Evolutionary conservation across 2,888 invertebrate genomes (phyloP), one percentile per base, ranked within the genome.

Genomic region (Parelbella ahira): DNA sequence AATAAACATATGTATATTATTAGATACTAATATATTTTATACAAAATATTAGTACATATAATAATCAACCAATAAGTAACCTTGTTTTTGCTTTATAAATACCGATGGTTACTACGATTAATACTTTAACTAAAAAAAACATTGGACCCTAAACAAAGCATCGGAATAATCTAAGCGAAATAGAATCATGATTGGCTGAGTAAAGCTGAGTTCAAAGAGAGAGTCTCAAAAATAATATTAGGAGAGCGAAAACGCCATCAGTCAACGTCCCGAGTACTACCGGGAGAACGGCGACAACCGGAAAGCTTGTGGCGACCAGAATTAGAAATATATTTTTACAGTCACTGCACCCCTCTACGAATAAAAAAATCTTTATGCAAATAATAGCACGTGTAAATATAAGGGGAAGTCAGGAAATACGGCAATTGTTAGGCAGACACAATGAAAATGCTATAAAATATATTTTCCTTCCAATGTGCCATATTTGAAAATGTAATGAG

Each of bases 251-350:
- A 70, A 70, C 64, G 68, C 66, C 68, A 84, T 87, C 68, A 68
- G 68, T 86, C 84, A 86, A 80, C 58, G 83, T 81, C 80, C 51
- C 51, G 49, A 42, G 49, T 58, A 60, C 67, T 61, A 64, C 67
- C 64, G 62, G 63, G 60, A 32, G 39, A 25, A 33, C 28, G 28
- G 54, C 57, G 52, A 59, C 65, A 20, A 77, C 78, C 76, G 84
- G 83, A 82, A 82, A 78, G 71, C 71, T 64, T 47, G 63, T 65
- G 60, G 56, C 58, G 69, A 63, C 83, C 82, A 68, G 76, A 86
- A 83, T 86, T 84, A 86, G 87, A 87, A 83, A 80, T 76, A 73
- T 83, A 86, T 86, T 86, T 86, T 82, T 82, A 81, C 70, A 72
- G 63, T 72, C 72, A 69, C 63, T 58, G 57, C 67, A 68, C 77